phyloP scores from a whole-genome alignment of 2,113 vertebrate species.

The Neotragus moschatus region DNA sequence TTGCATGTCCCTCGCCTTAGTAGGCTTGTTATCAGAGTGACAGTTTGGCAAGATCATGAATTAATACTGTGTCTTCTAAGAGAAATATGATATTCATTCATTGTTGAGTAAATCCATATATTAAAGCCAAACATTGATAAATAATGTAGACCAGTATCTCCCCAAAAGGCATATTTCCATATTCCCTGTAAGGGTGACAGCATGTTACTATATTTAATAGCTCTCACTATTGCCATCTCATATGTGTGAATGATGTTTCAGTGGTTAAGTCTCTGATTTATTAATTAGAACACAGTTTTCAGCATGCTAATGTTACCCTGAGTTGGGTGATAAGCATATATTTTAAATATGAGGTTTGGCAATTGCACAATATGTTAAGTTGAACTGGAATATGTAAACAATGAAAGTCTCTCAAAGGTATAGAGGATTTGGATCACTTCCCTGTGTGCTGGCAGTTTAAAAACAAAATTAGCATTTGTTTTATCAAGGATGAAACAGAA shows the following conservation, averaged over 20 bases:
- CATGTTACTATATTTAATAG: constrained; percentile 66
- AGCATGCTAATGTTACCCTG: constrained; percentile 57
- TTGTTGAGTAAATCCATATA: constrained; percentile 69
- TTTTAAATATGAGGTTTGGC: constrained; percentile 70
- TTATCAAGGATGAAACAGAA: constrained; percentile 47
- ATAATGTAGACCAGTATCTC: constrained; percentile 73
- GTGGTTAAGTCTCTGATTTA: constrained; percentile 69
- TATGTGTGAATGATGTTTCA: constrained; percentile 65
- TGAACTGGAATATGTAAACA: constrained; percentile 60
- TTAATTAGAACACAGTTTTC: constrained; percentile 72
- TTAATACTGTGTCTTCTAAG: constrained; percentile 61
- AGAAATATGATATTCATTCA: constrained; percentile 74
- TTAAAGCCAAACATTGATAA: constrained; percentile 73
- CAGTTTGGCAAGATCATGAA: constrained; percentile 65
- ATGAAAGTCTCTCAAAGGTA: constrained; percentile 64
- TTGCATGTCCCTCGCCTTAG: not conserved
- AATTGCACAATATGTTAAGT: constrained; percentile 59
- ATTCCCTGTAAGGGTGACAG: constrained; percentile 68
- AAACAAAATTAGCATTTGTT: constrained; percentile 73
- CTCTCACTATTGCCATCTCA: constrained; percentile 46
- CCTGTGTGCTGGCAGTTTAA: constrained; percentile 45
- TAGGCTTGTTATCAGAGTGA: constrained; percentile 68
- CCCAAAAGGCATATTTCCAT: constrained; percentile 67
- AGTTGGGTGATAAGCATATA: constrained; percentile 69
- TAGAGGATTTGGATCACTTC: constrained; percentile 52